These are phyloP conservation scores for Melanaphis sacchari DNA, from an alignment of 1,140 invertebrate genomes.

Conservation along the genomic window DNA sequence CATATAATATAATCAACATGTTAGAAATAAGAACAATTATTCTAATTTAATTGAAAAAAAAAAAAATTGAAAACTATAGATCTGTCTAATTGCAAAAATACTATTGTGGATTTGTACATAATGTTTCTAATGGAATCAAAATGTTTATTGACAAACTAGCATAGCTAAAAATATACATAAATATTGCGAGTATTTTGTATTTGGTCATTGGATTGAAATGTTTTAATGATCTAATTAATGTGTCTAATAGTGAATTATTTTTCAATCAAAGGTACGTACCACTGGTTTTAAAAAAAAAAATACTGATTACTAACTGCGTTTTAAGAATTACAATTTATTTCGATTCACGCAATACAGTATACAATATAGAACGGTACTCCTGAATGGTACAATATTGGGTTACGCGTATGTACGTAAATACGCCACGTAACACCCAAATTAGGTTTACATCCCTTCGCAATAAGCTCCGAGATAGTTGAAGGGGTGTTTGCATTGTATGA, in stretches of 20 bases:
- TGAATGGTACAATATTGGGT: background rate
- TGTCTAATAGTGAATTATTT: background rate
- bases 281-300: background rate
- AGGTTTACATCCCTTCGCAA: background rate
- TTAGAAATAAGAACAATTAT: background rate
- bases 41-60: background rate
- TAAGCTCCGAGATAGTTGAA: background rate
- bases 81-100: background rate
- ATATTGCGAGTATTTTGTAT: background rate
- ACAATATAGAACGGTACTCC: background rate
- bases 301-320: background rate
- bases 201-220: background rate
- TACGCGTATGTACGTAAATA: background rate
- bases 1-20: no score
- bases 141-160: background rate
- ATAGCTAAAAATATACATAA: background rate
- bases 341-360: background rate
- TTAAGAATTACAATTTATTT: background rate
- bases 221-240: background rate
- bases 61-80: background rate
- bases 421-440: background rate
- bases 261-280: background rate
- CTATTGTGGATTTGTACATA: background rate
- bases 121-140: background rate
- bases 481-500: background rate